A percentile compares a stretch with the other conserved stretches of the same genome.
Conservation (phyloP, 2,797 vertebrate genomes). For the Micromesistius poutassou region DNA sequence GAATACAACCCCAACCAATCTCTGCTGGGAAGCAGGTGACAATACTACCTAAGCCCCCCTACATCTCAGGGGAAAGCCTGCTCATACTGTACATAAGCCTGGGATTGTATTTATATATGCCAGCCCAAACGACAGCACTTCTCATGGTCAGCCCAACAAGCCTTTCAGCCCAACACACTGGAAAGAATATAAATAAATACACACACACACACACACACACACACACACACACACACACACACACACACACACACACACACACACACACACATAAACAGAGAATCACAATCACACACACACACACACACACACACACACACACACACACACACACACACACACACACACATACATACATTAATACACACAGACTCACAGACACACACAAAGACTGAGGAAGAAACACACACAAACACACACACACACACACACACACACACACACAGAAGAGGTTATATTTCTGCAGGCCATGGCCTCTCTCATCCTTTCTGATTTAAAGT, state of each 20-base stretch:
- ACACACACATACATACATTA: slow-evolving; percentile 10
- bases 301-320: slow-evolving; percentile 18
- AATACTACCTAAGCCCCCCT: background rate
- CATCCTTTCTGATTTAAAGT: slow-evolving; percentile 74
- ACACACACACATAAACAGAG: slow-evolving; percentile 31
- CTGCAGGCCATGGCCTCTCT: slow-evolving; percentile 67
- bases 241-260: slow-evolving; percentile 16
- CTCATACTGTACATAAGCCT: background rate
- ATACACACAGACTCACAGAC: slow-evolving; percentile 11
- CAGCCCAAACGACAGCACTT: background rate
- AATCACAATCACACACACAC: background rate
- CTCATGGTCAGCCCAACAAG: background rate
- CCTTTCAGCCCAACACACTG: background rate
- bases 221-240: slow-evolving; percentile 19
- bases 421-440: slow-evolving; percentile 13
- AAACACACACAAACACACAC: slow-evolving; percentile 19
- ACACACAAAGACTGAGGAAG: slow-evolving; percentile 17
- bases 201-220: background rate
- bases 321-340: slow-evolving; percentile 25
- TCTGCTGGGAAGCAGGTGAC: background rate
- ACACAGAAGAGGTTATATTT: slow-evolving; percentile 58
- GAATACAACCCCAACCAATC: background rate
- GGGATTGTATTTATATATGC: background rate
- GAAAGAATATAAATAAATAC: background rate
- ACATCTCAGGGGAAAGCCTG: background rate